Conservation (phyloP, 1,140 invertebrate genomes). For the Diabrotica virgifera region DNA sequence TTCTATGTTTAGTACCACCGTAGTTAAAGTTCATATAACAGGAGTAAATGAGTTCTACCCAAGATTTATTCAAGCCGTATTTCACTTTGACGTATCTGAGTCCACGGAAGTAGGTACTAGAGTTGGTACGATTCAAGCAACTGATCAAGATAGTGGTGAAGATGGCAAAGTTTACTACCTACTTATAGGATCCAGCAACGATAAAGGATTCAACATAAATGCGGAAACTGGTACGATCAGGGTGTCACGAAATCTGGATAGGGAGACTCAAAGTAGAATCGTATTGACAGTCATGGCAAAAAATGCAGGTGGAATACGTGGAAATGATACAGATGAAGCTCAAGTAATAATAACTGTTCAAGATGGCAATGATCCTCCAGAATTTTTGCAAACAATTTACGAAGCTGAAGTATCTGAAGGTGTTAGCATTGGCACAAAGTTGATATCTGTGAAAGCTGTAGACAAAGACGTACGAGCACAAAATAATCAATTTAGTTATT, state of each 20-base stretch:
- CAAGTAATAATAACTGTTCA: constrained; percentile 90
- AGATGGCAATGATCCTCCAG: constrained; percentile 93
- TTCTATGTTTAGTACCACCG: constrained; percentile 70
- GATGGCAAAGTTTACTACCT: constrained; percentile 91
- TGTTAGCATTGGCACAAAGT: constrained; percentile 65
- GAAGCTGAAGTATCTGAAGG: constrained; percentile 76
- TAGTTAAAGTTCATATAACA: constrained; percentile 73
- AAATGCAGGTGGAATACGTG: constrained; percentile 86
- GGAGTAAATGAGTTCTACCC: constrained; percentile 93
- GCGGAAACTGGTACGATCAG: constrained; percentile 79
- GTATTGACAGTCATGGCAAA: constrained; percentile 91
- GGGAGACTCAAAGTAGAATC: constrained; percentile 87
- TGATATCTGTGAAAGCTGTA: constrained; percentile 77
- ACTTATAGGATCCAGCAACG: constrained; percentile 89
- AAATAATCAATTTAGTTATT: constrained; percentile 91
- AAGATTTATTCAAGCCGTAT: constrained; percentile 85
- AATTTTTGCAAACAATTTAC: constrained; percentile 77
- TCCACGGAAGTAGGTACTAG: constrained; percentile 82
- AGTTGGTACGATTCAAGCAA: constrained; percentile 83
- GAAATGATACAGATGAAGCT: constrained; percentile 93
- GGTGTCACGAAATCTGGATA: constrained; percentile 78
- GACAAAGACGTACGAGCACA: constrained; percentile 89
- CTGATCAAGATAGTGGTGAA: constrained; percentile 86
- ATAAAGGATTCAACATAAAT: constrained; percentile 86
- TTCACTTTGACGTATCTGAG: constrained; percentile 92